Base-by-base conservation (phyloP, 2,888 invertebrate genomes). In the Fragum fragum region DNA sequence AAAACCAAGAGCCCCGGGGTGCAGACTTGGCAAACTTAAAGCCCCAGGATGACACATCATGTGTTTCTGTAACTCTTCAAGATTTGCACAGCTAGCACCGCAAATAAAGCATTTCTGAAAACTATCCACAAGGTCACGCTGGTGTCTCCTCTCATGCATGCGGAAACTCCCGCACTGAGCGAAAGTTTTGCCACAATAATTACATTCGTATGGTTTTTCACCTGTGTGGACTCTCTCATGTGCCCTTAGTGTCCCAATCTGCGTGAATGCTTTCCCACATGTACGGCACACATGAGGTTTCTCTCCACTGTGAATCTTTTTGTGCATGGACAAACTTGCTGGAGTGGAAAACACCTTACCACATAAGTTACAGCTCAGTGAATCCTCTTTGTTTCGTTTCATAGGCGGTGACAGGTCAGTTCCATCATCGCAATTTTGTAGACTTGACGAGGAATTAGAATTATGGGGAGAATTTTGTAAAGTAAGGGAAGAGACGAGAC, bases 121-220 rank as follows among this genome's bases (percentile, higher is more conserved):
- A 42, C 70, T 79, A 7, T 86, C 83, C 32, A 90, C 85, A 87
- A 90, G 84, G 78, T 91, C 91, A 47, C 90, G 88, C 76, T 91
- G 89, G 76, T 93, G 93, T 6, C 92, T 86, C 14, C 91, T 79
- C 80, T 93, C 93, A 78, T 93, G 93, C 91, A 92, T 92, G 21
- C 92, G 86, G 83, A 88, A 92, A 74, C 91, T 91, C 7, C 93
- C 93, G 69, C 90, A 90, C 84, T 92, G 93, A 11, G 92, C 91
- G 77, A 93, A 93, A 7, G 92, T 92, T 42, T 89, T 88, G 2
- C 89, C 89, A 71, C 89, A 91, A 66, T 90, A 87, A 72, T 88
- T 90, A 74, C 92, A 92, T 70, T 88, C 88, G 78, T 92, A 92
- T 0, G 92, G 92, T 71, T 91, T 91, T 82, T 92, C 91, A 47